phyloP scores from a whole-genome alignment of 2,113 vertebrate species.

The Rhizomys pruinosus region DNA sequence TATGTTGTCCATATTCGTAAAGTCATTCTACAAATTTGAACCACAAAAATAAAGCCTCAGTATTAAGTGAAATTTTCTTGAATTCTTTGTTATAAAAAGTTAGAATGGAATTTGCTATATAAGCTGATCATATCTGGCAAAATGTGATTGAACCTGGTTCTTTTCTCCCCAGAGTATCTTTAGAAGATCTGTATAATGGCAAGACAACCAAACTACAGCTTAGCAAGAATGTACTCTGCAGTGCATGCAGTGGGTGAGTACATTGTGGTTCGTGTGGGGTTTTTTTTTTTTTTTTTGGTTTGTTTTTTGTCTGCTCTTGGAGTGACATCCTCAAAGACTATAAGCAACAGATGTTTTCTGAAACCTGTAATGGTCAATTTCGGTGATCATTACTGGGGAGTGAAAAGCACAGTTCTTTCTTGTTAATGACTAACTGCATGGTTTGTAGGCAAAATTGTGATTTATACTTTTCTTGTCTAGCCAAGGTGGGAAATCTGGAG shows the following conservation, averaged over 20 bases:
- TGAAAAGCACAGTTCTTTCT: neutral
- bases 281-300: neutral
- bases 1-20: neutral
- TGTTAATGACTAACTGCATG: neutral
- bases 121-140: neutral
- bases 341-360: neutral
- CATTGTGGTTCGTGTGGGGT: neutral
- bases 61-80: neutral
- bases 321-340: neutral
- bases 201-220: conserved; percentile 99
- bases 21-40: neutral
- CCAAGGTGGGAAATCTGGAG: conserved; percentile 97
- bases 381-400: neutral
- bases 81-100: conserved; percentile 47
- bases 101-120: neutral
- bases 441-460: neutral
- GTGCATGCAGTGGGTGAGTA: conserved; percentile 96
- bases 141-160: conserved; percentile 5
- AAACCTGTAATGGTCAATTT: neutral
- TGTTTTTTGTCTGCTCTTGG: neutral
- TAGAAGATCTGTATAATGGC: conserved; percentile 99
- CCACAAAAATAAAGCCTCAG: neutral
- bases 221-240: conserved; percentile 99
- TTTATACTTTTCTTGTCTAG: conserved; percentile 84
- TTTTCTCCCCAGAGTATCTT: conserved; percentile 91